A percentile compares a stretch with the other conserved stretches of the same genome.
These are phyloP conservation scores for Amblyraja radiata DNA, from an alignment of 2,797 vertebrate species.

Conservation along the genomic window DNA sequence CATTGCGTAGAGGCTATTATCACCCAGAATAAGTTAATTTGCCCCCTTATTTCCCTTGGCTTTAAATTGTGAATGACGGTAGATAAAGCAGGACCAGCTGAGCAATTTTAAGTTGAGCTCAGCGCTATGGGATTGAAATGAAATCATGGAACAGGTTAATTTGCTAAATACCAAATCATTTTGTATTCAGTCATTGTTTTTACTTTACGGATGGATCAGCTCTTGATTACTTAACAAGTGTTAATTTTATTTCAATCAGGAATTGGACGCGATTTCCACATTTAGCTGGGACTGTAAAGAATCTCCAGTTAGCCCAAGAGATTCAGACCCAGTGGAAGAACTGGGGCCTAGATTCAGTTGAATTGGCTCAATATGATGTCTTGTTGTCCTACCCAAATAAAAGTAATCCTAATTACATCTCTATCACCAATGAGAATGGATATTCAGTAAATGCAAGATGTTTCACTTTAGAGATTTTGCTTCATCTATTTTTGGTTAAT, in stretches of 20 bases:
- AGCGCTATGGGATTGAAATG: background rate
- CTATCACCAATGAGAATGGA: constrained; percentile 75
- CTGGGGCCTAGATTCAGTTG: constrained; percentile 84
- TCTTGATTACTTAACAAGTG: background rate
- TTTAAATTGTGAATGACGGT: background rate
- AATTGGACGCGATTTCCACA: constrained; percentile 82
- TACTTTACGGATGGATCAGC: background rate
- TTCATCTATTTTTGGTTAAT: background rate
- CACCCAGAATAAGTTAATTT: background rate
- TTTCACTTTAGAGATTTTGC: background rate
- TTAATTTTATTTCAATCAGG: constrained; percentile 53
- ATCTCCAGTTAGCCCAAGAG: constrained; percentile 75
- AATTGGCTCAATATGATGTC: constrained; percentile 79
- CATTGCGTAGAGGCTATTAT: background rate
- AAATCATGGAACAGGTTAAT: background rate
- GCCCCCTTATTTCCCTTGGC: background rate
- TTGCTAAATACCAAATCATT: background rate
- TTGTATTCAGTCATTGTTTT: background rate
- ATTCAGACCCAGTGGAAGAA: constrained; percentile 75
- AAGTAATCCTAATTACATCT: constrained; percentile 78
- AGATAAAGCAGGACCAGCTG: background rate
- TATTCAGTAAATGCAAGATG: constrained; percentile 24
- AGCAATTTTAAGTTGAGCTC: too few species aligned
- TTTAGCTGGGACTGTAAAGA: constrained; percentile 80
- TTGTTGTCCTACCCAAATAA: constrained; percentile 88